Evolutionary conservation across 2,888 invertebrate genomes (phyloP), one percentile per base, ranked within the genome.

Genomic region (Spatulosminthurus flaviceps): DNA sequence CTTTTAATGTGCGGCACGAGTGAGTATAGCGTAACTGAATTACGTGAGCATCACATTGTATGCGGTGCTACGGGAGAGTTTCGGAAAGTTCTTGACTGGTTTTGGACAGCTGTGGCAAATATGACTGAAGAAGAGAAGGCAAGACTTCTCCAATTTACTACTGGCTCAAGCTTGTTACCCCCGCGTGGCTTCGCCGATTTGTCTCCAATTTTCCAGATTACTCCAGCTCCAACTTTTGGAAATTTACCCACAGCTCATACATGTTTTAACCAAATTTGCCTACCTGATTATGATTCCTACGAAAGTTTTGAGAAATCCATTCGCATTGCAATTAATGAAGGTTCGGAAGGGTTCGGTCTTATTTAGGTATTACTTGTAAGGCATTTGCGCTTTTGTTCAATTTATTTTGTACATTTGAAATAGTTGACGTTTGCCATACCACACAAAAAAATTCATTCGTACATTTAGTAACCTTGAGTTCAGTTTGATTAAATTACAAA

Each of bases 161-260:
- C 96, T 0, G 89, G 89, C 26, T 89, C 88, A 83, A 94, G 95
- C 60, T 95, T 96, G 88, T 90, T 97, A 86, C 97, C 95, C 28
- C 93, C 95, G 0, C 95, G 95, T 42, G 97, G 96, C 19, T 97
- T 97, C 89, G 90, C 92, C 86, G 96, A 97, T 87, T 90, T 97
- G 41, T 93, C 92, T 88, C 97, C 97, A 1, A 92, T 94, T 79
- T 96, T 97, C 89, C 96, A 96, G 88, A 93, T 97, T 83, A 94
- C 95, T 11, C 94, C 95, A 11, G 94, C 95, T 74, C 94, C 95
- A 0, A 93, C 94, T 28, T 94, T 93, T 89, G 96, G 95, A 11
- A 95, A 94, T 87, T 89, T 97, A 86, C 97, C 97, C 71, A 95
- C 96, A 0, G 97, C 97, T 41, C 97, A 97, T 89, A 97, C 97